These are phyloP conservation scores for Montipora foliosa DNA, from an alignment of 64 coral and sea anemone genomes.

Conservation along the genomic window DNA sequence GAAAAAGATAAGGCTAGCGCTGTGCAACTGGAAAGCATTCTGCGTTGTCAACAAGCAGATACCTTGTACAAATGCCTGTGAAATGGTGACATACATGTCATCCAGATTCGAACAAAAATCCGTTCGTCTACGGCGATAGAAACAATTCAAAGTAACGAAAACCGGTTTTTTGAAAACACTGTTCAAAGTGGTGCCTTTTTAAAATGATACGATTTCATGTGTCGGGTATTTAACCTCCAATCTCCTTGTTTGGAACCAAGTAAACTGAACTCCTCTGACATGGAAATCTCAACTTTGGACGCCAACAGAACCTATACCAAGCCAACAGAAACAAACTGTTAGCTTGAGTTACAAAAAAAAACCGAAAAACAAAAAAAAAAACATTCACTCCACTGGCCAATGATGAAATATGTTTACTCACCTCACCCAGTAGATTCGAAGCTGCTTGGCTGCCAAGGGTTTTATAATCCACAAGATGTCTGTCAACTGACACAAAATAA, in stretches of 20 bases:
- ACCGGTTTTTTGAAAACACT: too few species aligned
- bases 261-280: slow-evolving; percentile 39
- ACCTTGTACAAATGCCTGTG: too few species aligned
- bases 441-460: slow-evolving; percentile 88
- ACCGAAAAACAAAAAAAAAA: too few species aligned
- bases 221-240: slow-evolving; percentile 42
- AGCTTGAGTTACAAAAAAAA: too few species aligned
- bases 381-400: neutral
- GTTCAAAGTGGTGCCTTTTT: too few species aligned
- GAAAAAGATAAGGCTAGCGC: neutral
- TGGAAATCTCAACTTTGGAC: slow-evolving; percentile 77
- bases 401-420: neutral
- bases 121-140: too few species aligned
- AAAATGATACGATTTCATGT: too few species aligned
- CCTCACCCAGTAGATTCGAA: slow-evolving; percentile 85
- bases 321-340: neutral
- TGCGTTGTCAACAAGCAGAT: too few species aligned
- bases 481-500: neutral
- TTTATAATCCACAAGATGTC: slow-evolving; percentile 76
- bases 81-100: too few species aligned
- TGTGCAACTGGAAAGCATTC: neutral
- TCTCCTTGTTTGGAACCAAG: slow-evolving; percentile 18
- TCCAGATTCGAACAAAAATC: too few species aligned
- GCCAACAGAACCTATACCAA: slow-evolving; percentile 51
- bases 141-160: too few species aligned